Conservation (phyloP, 2,797 vertebrate species). For the Limosa lapponica region DNA sequence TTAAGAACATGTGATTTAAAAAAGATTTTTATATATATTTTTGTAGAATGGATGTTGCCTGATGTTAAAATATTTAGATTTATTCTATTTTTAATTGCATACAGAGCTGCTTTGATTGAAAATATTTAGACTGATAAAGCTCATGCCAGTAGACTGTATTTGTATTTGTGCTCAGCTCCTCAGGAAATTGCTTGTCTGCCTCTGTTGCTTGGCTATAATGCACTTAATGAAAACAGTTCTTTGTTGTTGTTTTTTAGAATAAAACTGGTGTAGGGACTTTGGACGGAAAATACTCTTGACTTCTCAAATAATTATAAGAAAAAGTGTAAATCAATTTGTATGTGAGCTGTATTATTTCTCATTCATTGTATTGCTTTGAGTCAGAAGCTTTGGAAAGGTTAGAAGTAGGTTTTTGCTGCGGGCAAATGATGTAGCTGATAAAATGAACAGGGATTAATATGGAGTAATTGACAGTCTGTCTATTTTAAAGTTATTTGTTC, state of each 20-base stretch:
- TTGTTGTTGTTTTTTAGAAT: not conserved
- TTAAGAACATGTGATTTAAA: not conserved
- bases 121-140: not conserved
- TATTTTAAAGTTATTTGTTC: not conserved
- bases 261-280: not conserved
- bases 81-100: conserved; percentile 11
- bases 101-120: not conserved
- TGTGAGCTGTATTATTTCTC: not conserved
- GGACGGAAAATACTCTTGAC: not conserved
- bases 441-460: not conserved
- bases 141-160: not conserved
- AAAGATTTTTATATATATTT: not conserved
- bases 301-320: not conserved
- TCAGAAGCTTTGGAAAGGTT: not conserved
- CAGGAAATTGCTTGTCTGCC: conserved; percentile 31
- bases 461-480: not conserved
- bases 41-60: not conserved
- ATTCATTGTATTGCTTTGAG: not conserved
- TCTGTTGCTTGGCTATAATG: not conserved
- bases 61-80: conserved; percentile 6
- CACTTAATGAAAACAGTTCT: not conserved
- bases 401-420: not conserved
- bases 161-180: conserved; percentile 20
- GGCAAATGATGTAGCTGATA: not conserved
- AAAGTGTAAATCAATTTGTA: not conserved